Base-by-base conservation (phyloP, 2,888 invertebrate species). In the Thumatha senex region DNA sequence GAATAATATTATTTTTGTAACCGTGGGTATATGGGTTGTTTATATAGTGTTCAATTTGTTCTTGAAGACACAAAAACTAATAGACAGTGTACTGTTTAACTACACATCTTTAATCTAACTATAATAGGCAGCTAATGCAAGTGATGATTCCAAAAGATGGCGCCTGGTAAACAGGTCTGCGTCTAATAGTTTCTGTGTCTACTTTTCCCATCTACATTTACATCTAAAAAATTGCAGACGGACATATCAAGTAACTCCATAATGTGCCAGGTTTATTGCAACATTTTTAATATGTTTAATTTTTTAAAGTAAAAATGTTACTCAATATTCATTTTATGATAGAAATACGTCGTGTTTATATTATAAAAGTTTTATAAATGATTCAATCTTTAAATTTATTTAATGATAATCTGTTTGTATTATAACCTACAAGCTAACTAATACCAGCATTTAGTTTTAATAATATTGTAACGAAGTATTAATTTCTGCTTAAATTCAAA, bases 191-290 rank as follows among this genome's bases (percentile, higher is more conserved):
- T 24, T 5, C 3, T 24, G 2, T 24, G 18, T 24, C 18, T 24
- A 24, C 18, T 2, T 24, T 24, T 24, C 5, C 18, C 18, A 39
- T 39, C 18, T 18, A 11, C 8, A 47, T 57, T 54, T 52, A 48
- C 60, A 68, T 56, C 51, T 54, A 62, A 55, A 58, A n/a, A 58
- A 61, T 57, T 62, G 63, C 67, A 68, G 56, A 56, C 56, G 62
- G 40, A 71, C 76, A 76, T 72, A 72, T 68, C 72, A 71, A 61
- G 62, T 63, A 70, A 79, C 78, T 78, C 81, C 81, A 73, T 80
- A 82, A 61, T 57, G 52, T 67, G 54, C 67, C 51, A 49, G 70
- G 71, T 56, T 63, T 70, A 59, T 56, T 56, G 54, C 56, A 48
- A 63, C 61, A 65, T 62, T 54, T 60, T 64, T 65, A 63, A 58